Evolutionary conservation across 2,888 invertebrate genomes (phyloP).

Genomic region (Noctua fimbriata): DNA sequence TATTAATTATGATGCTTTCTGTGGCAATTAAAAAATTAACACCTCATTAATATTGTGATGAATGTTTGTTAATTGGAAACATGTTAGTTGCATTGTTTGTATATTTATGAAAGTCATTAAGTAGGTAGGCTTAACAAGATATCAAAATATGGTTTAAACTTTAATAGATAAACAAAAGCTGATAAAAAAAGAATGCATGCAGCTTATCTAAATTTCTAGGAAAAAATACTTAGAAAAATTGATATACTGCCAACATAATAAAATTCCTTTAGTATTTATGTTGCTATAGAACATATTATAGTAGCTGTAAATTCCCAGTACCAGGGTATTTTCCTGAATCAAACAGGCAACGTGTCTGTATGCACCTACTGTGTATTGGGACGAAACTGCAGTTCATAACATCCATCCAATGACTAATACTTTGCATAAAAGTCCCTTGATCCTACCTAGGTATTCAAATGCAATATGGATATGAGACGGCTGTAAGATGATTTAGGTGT

Average conservation of each 20-base stretch:
- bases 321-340: conserved; percentile 33
- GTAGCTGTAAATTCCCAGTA: background rate
- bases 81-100: background rate
- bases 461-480: conserved; percentile 17
- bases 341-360: background rate
- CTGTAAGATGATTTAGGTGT: conserved; percentile 31
- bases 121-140: background rate
- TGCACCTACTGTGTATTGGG: conserved; percentile 5
- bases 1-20: background rate
- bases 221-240: background rate
- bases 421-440: conserved; percentile 14
- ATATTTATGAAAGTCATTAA: background rate
- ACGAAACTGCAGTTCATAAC: conserved; percentile 42
- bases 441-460: conserved; percentile 32
- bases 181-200: conserved; percentile 19
- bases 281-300: conserved; percentile 1
- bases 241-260: background rate
- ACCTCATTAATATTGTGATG: conserved; percentile 20
- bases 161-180: conserved; percentile 16
- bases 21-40: conserved; percentile 15
- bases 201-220: background rate
- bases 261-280: background rate
- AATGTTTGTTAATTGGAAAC: conserved; percentile 18
- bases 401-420: conserved; percentile 36
- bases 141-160: conserved; percentile 5